phyloP scores from a whole-genome alignment of 2,113 vertebrate genomes.

The Chelonoidis abingdonii region DNA sequence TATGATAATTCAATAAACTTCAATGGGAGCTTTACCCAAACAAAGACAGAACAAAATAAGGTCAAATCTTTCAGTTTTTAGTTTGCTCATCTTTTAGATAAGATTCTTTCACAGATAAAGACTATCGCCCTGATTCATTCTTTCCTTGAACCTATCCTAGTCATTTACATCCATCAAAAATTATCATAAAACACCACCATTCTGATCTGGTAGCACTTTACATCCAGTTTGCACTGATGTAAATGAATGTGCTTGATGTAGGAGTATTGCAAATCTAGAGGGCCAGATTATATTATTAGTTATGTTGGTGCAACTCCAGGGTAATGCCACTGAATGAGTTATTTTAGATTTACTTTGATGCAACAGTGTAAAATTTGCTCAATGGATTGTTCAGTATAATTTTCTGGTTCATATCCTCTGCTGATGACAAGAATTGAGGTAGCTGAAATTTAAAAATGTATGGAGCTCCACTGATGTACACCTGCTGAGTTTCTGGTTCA shows the following conservation, averaged over 20 bases:
- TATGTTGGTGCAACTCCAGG: not conserved
- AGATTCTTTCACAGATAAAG: not conserved
- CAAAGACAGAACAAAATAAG: not conserved
- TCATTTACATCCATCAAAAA: not conserved
- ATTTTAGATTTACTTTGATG: not conserved
- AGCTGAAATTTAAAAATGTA: too few species aligned
- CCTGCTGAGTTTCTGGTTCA: not conserved
- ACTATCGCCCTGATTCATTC: not conserved
- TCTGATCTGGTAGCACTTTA: not conserved
- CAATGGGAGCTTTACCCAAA: not conserved
- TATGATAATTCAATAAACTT: not conserved
- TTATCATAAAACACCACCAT: not conserved
- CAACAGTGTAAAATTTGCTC: not conserved
- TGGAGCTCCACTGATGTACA: not conserved
- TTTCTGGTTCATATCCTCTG: not conserved
- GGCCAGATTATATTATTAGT: not conserved
- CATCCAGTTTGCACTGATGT: not conserved
- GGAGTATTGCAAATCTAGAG: not conserved
- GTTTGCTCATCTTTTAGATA: not conserved
- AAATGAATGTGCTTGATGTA: not conserved
- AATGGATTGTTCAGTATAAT: not conserved
- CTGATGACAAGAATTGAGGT: not conserved
- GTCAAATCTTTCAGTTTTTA: too few species aligned
- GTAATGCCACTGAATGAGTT: not conserved
- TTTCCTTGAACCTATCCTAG: not conserved